Percentiles rank a stretch among this genome's conserved stretches.
These are phyloP conservation scores for Drosophila conformis DNA, from an alignment of 2,888 invertebrate genomes.

Conservation along the genomic window DNA sequence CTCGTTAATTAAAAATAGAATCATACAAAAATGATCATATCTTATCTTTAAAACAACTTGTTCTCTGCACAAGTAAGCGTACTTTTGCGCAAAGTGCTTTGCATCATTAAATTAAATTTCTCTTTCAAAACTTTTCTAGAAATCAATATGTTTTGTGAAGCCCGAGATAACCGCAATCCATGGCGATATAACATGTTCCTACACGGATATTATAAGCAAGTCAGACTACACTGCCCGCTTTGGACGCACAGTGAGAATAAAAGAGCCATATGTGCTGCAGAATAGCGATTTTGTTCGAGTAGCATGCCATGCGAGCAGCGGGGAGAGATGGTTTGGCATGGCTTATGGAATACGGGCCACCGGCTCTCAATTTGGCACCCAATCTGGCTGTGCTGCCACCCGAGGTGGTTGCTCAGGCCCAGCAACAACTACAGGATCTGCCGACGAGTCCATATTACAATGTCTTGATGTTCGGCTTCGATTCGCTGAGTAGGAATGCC, in stretches of 20 bases:
- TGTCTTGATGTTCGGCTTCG: slow-evolving; percentile 94
- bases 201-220: slow-evolving; percentile 89
- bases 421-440: slow-evolving; percentile 60
- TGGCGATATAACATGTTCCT: slow-evolving; percentile 86
- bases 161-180: slow-evolving; percentile 79
- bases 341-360: slow-evolving; percentile 86
- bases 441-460: slow-evolving; percentile 85
- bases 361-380: slow-evolving; percentile 60
- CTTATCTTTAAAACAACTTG: too few species aligned
- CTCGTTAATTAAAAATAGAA: neutral
- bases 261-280: slow-evolving; percentile 87
- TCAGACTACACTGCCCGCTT: slow-evolving; percentile 88
- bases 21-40: neutral
- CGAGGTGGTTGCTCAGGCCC: slow-evolving; percentile 63
- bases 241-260: slow-evolving; percentile 86
- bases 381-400: slow-evolving; percentile 63
- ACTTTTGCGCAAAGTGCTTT: neutral
- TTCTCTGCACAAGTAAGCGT: too few species aligned
- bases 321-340: slow-evolving; percentile 88
- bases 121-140: slow-evolving; percentile 53
- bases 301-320: slow-evolving; percentile 86
- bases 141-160: slow-evolving; percentile 84
- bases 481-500: slow-evolving; percentile 93
- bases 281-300: slow-evolving; percentile 91
- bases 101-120: neutral